phyloP scores from a whole-genome alignment of 2,113 vertebrate genomes.

The Forbesichthys papilliferus region DNA sequence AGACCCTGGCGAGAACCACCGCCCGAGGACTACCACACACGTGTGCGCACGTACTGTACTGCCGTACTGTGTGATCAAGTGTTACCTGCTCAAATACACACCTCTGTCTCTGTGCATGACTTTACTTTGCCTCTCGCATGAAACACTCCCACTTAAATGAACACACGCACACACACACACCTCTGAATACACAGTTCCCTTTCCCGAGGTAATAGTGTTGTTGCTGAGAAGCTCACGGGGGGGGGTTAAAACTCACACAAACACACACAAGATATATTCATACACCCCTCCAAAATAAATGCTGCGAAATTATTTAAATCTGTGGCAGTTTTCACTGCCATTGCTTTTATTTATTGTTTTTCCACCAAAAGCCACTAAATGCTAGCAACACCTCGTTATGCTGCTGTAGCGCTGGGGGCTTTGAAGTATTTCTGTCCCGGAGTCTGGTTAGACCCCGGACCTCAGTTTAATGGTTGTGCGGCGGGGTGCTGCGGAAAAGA shows the following conservation, averaged over 20 bases:
- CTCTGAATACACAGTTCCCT: slow-evolving; percentile 32
- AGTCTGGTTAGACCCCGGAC: slow-evolving; percentile 34
- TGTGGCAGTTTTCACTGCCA: slow-evolving; percentile 46
- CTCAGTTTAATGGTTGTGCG: slow-evolving; percentile 40
- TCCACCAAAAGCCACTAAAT: slow-evolving; percentile 62
- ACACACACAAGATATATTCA: slow-evolving; percentile 52
- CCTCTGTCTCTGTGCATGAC: slow-evolving; percentile 36
- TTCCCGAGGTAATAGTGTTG: slow-evolving; percentile 35
- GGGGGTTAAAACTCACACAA: slow-evolving; percentile 55
- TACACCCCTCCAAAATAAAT: slow-evolving; percentile 30
- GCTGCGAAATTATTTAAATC: slow-evolving; percentile 59
- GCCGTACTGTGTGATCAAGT: slow-evolving; percentile 4
- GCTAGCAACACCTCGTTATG: slow-evolving; percentile 52
- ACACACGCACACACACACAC: slow-evolving; percentile 47
- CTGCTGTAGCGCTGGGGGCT: slow-evolving; percentile 34
- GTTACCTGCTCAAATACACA: slow-evolving; percentile 28
- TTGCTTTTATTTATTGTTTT: slow-evolving; percentile 69
- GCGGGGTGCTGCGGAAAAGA: slow-evolving; percentile 41
- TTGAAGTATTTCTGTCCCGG: slow-evolving; percentile 59
- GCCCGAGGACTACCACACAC: slow-evolving; percentile 53
- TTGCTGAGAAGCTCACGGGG: slow-evolving; percentile 42
- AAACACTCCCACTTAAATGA: slow-evolving; percentile 22
- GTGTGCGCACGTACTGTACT: slow-evolving; percentile 4
- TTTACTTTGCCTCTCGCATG: slow-evolving; percentile 15
- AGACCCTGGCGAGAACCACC: slow-evolving; percentile 53